phyloP scores from a whole-genome alignment of 2,797 vertebrate genomes.

The Scomberomorus guttatus region DNA sequence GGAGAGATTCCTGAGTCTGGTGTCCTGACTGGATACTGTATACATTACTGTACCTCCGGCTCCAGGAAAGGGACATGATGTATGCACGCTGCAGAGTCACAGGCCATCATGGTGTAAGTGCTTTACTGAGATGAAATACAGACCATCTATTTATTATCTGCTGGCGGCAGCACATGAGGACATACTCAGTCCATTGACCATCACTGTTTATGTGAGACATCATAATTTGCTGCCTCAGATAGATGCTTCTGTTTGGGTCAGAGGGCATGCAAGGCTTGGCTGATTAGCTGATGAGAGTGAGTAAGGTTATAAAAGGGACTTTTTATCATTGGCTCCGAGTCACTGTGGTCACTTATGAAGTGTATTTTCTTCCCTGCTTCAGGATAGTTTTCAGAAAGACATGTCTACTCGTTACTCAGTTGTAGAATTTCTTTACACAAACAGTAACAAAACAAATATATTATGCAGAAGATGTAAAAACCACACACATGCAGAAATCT shows the following conservation, averaged over 20 bases:
- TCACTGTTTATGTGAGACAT: constrained; percentile 60
- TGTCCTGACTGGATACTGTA: constrained; percentile 56
- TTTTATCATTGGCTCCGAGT: constrained; percentile 42
- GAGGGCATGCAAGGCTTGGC: constrained; percentile 34
- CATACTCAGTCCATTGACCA: constrained; percentile 46
- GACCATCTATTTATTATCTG: constrained; percentile 72
- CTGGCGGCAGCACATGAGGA: constrained; percentile 62
- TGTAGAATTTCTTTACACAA: constrained; percentile 11
- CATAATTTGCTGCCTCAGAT: constrained; percentile 63
- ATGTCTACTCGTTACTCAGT: not conserved
- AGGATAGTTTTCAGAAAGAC: not conserved
- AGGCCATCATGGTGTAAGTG: constrained; percentile 56
- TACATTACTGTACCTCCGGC: constrained; percentile 55
- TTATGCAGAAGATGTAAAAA: constrained; percentile 27
- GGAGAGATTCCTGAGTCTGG: constrained; percentile 56
- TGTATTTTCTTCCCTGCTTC: constrained; percentile 16
- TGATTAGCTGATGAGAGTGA: constrained; percentile 68
- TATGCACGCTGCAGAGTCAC: constrained; percentile 47
- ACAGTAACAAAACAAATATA: constrained; percentile 9
- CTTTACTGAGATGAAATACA: constrained; percentile 67
- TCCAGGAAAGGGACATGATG: constrained; percentile 58
- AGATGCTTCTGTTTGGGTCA: constrained; percentile 55
- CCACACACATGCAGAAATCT: constrained; percentile 46
- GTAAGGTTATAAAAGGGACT: constrained; percentile 48
- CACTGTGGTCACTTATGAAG: constrained; percentile 26